Conservation (phyloP, 2,113 vertebrate genomes). For the Pithys albifrons region DNA sequence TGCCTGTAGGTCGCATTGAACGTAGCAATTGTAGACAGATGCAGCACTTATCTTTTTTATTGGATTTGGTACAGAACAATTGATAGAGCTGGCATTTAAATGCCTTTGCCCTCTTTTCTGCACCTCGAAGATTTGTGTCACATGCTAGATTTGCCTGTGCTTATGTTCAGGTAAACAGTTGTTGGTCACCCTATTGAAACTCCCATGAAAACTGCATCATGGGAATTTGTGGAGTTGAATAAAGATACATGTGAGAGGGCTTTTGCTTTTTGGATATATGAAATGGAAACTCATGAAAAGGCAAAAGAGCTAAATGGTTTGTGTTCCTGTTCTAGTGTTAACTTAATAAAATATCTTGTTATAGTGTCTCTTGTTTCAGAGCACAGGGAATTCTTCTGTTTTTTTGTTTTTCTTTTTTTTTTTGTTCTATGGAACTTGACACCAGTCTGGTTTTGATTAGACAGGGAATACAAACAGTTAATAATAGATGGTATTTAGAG, state of each 20-base stretch:
- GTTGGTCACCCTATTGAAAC: background rate
- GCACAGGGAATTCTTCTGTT: conserved; percentile 23
- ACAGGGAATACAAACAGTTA: conserved; percentile 38
- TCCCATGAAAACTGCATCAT: background rate
- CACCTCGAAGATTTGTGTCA: background rate
- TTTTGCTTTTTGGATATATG: conserved; percentile 4
- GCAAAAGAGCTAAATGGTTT: conserved; percentile 20
- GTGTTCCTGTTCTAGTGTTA: conserved; percentile 12
- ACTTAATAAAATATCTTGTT: conserved; percentile 43
- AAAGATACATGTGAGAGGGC: background rate
- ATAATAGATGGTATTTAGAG: conserved; percentile 61
- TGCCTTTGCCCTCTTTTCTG: background rate
- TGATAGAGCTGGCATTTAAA: background rate
- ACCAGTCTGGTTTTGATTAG: conserved; percentile 58
- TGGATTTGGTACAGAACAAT: background rate
- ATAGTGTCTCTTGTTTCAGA: conserved; percentile 35
- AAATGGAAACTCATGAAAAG: conserved; percentile 6
- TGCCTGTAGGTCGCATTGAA: background rate
- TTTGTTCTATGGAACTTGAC: conserved; percentile 40
- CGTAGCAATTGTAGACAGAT: background rate
- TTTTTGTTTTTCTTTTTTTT: background rate
- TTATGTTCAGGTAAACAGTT: background rate
- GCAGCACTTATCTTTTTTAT: background rate
- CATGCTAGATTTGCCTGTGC: background rate
- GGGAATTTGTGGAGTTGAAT: background rate